Conservation (phyloP, 53 echinoderm and acorn worm species). For the Astropecten irregularis region DNA sequence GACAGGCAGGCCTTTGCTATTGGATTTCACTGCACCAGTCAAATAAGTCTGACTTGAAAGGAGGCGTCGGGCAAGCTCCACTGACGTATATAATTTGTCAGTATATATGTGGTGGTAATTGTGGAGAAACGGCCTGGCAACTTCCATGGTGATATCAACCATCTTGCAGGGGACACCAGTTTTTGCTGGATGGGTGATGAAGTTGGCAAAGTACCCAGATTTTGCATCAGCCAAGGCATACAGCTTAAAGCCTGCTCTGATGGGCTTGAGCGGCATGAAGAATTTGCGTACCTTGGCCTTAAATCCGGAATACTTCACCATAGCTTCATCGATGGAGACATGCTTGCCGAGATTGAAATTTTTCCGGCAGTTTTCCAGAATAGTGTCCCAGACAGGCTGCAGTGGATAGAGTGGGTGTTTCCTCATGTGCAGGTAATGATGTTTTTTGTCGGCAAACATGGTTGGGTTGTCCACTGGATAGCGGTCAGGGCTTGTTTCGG, state of each 20-base stretch:
- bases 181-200: neutral
- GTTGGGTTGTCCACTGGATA: neutral
- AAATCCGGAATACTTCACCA: constrained; percentile 17
- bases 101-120: constrained; percentile 27
- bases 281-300: constrained; percentile 18
- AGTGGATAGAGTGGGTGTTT: constrained; percentile 20
- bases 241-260: constrained; percentile 28
- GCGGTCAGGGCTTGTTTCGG: neutral
- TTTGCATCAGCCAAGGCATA: constrained; percentile 27
- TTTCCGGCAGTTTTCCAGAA: neutral
- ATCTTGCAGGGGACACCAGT: neutral
- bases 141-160: constrained; percentile 7
- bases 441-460: neutral
- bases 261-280: constrained; percentile 47
- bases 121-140: neutral
- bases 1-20: constrained; percentile 16
- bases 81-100: constrained; percentile 36
- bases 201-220: constrained; percentile 7
- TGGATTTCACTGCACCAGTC: no score
- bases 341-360: neutral
- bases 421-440: neutral
- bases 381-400: constrained; percentile 28
- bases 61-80: constrained; percentile 2
- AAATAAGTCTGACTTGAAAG: constrained; percentile 23
- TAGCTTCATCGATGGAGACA: constrained; percentile 34